phyloP scores from a whole-genome alignment of 2,888 invertebrate genomes.

The Philopedon plagiatum region DNA sequence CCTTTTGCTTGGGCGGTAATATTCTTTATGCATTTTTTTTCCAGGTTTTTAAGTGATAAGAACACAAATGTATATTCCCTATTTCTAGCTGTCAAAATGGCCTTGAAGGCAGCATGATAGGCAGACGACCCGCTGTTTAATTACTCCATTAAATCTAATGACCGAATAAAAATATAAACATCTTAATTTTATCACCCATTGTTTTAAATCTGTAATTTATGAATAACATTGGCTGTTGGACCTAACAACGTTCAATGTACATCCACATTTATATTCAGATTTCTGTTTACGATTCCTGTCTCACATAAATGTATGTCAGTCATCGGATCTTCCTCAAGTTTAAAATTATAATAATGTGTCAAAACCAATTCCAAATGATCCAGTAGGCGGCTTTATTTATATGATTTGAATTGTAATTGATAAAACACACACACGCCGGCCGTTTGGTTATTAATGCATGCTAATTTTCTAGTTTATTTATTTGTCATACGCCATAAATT shows the following conservation, averaged over 20 bases:
- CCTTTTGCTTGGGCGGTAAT: too few species aligned
- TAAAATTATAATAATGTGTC: slow-evolving; percentile 13
- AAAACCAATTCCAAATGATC: slow-evolving; percentile 21
- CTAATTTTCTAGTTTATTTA: slow-evolving; percentile 33
- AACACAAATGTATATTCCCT: not conserved
- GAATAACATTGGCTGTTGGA: slow-evolving; percentile 5
- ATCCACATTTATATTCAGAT: slow-evolving; percentile 20
- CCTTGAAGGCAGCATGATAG: slow-evolving; percentile 32
- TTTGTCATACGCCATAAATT: not conserved
- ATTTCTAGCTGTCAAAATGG: slow-evolving; percentile 8
- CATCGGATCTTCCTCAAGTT: slow-evolving; percentile 10
- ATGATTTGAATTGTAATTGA: slow-evolving; percentile 23
- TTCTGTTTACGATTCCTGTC: slow-evolving; percentile 18
- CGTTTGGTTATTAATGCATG: slow-evolving; percentile 36
- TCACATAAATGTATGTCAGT: slow-evolving; percentile 29
- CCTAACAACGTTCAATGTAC: slow-evolving; percentile 8
- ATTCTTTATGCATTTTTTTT: too few species aligned
- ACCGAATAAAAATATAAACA: slow-evolving; percentile 49
- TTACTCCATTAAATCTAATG: slow-evolving; percentile 49
- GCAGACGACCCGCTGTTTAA: slow-evolving; percentile 43
- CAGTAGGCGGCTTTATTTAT: slow-evolving; percentile 31
- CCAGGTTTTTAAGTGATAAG: not conserved
- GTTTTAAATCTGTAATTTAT: slow-evolving; percentile 41
- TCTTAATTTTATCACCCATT: slow-evolving; percentile 48
- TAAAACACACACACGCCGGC: slow-evolving; percentile 24